A percentile compares a stretch with the other conserved stretches of the same genome.
These are phyloP conservation scores for Torymus tubicola DNA, from an alignment of 2,888 invertebrate genomes.

Conservation along the genomic window DNA sequence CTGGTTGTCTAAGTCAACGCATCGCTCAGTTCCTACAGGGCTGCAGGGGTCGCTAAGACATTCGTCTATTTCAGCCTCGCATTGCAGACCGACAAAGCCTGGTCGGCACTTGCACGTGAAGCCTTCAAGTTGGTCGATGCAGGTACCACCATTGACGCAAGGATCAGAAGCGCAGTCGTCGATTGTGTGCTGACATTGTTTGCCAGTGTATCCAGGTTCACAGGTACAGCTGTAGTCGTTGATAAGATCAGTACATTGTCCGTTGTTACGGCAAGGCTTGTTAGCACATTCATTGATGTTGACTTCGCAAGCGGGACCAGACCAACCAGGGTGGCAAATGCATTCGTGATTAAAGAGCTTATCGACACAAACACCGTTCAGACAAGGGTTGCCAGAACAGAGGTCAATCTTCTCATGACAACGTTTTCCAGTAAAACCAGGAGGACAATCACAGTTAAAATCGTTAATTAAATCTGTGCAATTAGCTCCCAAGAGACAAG, in stretches of 20 bases:
- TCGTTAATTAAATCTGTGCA: constrained; percentile 97
- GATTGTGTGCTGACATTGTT: constrained; percentile 93
- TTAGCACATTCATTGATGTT: constrained; percentile 94
- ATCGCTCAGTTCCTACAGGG: constrained; percentile 92
- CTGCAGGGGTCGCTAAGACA: constrained; percentile 94
- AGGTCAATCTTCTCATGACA: constrained; percentile 97
- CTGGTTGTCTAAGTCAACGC: constrained; percentile 92
- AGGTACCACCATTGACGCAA: constrained; percentile 94
- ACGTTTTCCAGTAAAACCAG: constrained; percentile 96
- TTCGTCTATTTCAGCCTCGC: constrained; percentile 95
- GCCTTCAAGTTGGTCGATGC: constrained; percentile 91
- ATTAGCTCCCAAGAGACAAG: constrained; percentile 92
- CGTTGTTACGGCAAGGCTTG: constrained; percentile 94
- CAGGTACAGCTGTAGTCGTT: constrained; percentile 92
- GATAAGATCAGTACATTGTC: constrained; percentile 91
- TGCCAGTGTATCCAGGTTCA: constrained; percentile 95
- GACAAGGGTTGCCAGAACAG: constrained; percentile 92
- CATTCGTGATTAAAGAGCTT: constrained; percentile 91
- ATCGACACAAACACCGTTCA: constrained; percentile 95
- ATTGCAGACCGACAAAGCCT: constrained; percentile 94
- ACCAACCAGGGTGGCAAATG: constrained; percentile 95
- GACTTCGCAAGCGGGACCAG: constrained; percentile 88
- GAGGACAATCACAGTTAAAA: constrained; percentile 94
- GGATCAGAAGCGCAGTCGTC: constrained; percentile 94
- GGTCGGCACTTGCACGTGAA: constrained; percentile 95